These are phyloP conservation scores for Hemiprocne comata DNA, from an alignment of 2,113 vertebrate species.

Conservation along the genomic window DNA sequence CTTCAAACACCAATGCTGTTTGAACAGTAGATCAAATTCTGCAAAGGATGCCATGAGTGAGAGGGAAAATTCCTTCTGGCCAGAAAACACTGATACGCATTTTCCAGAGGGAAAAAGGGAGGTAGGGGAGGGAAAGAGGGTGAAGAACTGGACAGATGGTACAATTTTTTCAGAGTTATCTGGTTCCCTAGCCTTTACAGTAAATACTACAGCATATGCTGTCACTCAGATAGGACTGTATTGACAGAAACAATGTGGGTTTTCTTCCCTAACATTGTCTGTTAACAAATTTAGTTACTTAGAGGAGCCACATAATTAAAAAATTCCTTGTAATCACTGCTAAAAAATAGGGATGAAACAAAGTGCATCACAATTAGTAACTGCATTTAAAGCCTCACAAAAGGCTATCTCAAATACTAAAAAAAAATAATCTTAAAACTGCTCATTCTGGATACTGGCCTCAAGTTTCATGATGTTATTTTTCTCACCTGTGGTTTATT, in stretches of 20 bases:
- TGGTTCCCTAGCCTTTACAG: background rate
- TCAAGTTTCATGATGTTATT: background rate
- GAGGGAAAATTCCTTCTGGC: background rate
- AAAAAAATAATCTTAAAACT: too few species aligned
- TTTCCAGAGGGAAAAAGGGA: background rate
- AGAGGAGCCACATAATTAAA: background rate
- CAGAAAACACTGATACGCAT: fast-evolving
- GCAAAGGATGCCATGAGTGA: background rate
- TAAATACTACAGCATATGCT: background rate
- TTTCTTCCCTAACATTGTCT: background rate
- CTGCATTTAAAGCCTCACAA: background rate
- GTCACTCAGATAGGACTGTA: background rate
- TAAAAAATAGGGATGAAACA: background rate
- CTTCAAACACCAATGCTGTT: background rate
- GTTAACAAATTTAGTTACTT: background rate
- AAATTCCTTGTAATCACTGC: background rate
- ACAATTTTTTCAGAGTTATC: background rate
- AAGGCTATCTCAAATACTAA: background rate
- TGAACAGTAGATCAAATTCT: background rate
- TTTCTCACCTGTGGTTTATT: background rate
- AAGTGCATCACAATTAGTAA: background rate
- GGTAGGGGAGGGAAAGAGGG: background rate
- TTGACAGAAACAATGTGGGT: background rate
- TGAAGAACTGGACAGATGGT: background rate
- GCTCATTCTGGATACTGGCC: background rate